These are phyloP conservation scores for Pararge aegeria DNA, from an alignment of 1,140 invertebrate genomes.

Conservation along the genomic window DNA sequence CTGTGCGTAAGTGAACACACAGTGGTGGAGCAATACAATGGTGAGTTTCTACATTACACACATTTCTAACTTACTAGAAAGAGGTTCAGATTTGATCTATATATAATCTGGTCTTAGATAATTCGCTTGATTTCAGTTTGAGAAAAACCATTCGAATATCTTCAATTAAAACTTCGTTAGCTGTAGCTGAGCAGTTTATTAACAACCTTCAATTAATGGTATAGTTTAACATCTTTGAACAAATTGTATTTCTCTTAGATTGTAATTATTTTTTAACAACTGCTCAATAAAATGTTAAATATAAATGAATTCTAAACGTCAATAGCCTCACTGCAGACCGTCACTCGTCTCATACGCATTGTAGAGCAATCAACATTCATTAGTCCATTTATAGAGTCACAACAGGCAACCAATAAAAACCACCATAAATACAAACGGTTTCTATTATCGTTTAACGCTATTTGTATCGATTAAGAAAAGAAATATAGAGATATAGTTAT, in stretches of 20 bases:
- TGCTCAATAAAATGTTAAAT: no score
- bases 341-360: slow-evolving; percentile 57
- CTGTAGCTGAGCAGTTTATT: no score
- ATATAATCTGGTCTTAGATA: no score
- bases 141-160: no score
- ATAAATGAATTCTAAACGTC: slow-evolving; percentile 27
- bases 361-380: slow-evolving; percentile 70
- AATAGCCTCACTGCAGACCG: slow-evolving; percentile 33
- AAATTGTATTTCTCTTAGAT: no score
- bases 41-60: slow-evolving; percentile 30
- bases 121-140: no score
- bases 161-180: no score
- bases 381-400: slow-evolving; percentile 62
- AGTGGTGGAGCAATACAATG: slow-evolving; percentile 33
- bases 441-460: slow-evolving; percentile 34
- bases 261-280: no score
- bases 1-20: slow-evolving; percentile 64
- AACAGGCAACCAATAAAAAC: slow-evolving; percentile 58
- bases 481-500: background rate
- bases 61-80: background rate
- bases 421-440: slow-evolving; percentile 38
- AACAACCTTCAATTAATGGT: no score
- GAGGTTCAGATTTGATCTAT: no score
- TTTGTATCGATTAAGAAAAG: background rate
- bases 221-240: no score